These are phyloP conservation scores for Drosophila pseudotalamancana DNA, from an alignment of 2,888 invertebrate genomes.

Conservation along the genomic window DNA sequence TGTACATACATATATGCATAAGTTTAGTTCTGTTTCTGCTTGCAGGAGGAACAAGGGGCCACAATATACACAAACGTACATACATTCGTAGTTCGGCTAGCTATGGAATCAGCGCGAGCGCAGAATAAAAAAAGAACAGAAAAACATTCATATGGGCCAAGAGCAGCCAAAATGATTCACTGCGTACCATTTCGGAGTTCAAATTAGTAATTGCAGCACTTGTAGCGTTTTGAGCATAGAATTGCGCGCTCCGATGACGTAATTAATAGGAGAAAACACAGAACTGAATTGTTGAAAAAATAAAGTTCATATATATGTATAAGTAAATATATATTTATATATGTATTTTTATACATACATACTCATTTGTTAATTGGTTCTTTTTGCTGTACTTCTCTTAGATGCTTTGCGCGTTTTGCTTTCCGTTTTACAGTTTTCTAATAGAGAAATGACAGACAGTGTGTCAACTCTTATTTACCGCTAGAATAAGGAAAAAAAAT, in stretches of 20 bases:
- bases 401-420: constrained; percentile 16
- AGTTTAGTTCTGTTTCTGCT: constrained; percentile 20
- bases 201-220: constrained; percentile 56
- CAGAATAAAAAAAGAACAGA: constrained; percentile 4
- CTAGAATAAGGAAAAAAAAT: constrained; percentile 46
- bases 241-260: constrained; percentile 72
- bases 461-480: constrained; percentile 74
- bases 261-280: constrained; percentile 68
- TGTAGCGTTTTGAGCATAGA: constrained; percentile 54
- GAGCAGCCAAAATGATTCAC: constrained; percentile 72
- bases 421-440: constrained; percentile 46
- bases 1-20: constrained; percentile 25
- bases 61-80: background rate
- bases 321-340: constrained; percentile 5
- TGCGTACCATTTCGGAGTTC: constrained; percentile 46
- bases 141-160: constrained; percentile 63
- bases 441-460: constrained; percentile 28
- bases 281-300: constrained; percentile 49
- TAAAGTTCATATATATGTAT: constrained; percentile 27
- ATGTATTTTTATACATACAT: constrained; percentile 7
- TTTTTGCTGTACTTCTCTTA: constrained; percentile 39
- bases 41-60: constrained; percentile 21
- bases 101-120: constrained; percentile 51
- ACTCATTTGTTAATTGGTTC: constrained; percentile 39
- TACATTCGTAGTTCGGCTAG: constrained; percentile 19